These are phyloP conservation scores for Branchinecta lindahli DNA, from an alignment of 1,140 invertebrate species.

Conservation along the genomic window DNA sequence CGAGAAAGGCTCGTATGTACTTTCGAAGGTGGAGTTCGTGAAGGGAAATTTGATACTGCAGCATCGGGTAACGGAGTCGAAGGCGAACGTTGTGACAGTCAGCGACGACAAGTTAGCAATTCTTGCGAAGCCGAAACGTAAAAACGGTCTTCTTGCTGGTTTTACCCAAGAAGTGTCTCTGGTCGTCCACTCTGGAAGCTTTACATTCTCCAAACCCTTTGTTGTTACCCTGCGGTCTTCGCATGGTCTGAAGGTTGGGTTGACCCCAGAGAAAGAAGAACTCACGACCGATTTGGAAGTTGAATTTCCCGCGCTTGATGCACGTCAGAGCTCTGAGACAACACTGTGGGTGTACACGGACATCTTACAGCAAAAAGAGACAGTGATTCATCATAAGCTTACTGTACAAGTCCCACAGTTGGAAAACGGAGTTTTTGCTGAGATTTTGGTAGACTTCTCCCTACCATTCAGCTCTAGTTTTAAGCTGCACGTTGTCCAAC, in stretches of 20 bases:
- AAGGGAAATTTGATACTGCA: background rate
- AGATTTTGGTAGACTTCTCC: conserved; percentile 38
- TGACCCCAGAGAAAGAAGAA: conserved; percentile 48
- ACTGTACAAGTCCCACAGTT: background rate
- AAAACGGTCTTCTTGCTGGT: background rate
- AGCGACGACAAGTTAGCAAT: background rate
- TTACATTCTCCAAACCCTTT: conserved; percentile 45
- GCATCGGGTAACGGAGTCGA: background rate
- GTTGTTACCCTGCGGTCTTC: conserved; percentile 39
- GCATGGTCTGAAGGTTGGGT: conserved; percentile 49
- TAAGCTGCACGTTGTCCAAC: conserved; percentile 62
- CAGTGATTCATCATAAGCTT: background rate
- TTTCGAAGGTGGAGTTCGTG: background rate
- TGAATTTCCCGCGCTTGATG: background rate
- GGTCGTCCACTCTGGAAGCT: background rate
- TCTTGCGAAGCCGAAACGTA: background rate
- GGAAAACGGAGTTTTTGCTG: background rate
- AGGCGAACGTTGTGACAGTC: background rate
- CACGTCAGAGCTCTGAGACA: background rate
- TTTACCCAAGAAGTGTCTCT: background rate
- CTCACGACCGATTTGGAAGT: conserved; percentile 50
- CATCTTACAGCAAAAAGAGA: background rate
- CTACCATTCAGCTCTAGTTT: conserved; percentile 60
- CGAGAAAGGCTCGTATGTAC: background rate
- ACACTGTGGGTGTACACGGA: background rate